Percentiles rank a stretch among this genome's conserved stretches.
These are phyloP conservation scores for Carterocephalus palaemon DNA, from an alignment of 2,888 invertebrate genomes.

Conservation along the genomic window DNA sequence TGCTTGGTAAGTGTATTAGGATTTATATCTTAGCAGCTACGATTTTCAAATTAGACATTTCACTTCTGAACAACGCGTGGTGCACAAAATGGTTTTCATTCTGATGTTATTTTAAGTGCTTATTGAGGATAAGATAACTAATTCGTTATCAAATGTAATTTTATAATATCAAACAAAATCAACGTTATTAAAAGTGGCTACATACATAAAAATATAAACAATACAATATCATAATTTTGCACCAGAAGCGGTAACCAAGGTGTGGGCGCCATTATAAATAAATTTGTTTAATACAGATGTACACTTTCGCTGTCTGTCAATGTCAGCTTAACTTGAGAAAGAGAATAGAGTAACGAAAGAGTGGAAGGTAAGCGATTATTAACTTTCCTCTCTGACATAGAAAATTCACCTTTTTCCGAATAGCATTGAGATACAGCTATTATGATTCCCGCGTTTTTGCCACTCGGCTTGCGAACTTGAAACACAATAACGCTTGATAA, in stretches of 20 bases:
- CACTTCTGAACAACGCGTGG: too few species aligned
- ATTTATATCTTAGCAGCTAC: too few species aligned
- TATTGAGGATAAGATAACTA: too few species aligned
- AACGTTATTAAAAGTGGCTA: too few species aligned
- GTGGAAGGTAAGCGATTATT: slow-evolving; percentile 36
- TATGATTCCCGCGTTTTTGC: slow-evolving; percentile 44
- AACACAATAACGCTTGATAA: slow-evolving; percentile 27
- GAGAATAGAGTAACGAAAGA: slow-evolving; percentile 43
- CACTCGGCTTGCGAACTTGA: slow-evolving; percentile 29
- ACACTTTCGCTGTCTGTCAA: slow-evolving; percentile 44
- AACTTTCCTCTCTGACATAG: slow-evolving; percentile 36
- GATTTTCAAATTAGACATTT: too few species aligned
- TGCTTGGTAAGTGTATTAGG: slow-evolving; percentile 66
- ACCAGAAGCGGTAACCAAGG: too few species aligned
- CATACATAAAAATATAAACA: too few species aligned
- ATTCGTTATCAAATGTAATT: too few species aligned
- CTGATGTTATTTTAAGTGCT: too few species aligned
- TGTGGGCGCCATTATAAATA: not conserved
- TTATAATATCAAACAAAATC: too few species aligned
- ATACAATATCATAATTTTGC: too few species aligned
- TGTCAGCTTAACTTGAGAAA: slow-evolving; percentile 43
- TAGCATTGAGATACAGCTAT: slow-evolving; percentile 29
- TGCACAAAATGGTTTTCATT: too few species aligned
- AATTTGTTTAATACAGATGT: slow-evolving; percentile 14
- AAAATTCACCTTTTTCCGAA: slow-evolving; percentile 34